Evolutionary conservation across 2,888 invertebrate genomes (phyloP).

Genomic region (Xestia ashworthii): DNA sequence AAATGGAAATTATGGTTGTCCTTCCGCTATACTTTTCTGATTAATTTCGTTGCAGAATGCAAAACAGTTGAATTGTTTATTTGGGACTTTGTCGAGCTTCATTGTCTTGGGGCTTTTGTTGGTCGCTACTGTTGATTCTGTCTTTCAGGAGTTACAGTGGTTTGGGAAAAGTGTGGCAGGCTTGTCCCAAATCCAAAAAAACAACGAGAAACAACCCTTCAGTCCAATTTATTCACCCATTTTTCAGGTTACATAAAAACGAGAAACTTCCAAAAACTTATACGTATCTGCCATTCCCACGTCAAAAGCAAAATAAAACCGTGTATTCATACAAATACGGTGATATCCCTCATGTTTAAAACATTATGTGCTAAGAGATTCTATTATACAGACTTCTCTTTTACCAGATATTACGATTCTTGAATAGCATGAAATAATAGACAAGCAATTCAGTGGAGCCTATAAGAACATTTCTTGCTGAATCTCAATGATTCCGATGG

Average conservation of each 20-base stretch:
- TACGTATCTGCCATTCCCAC: conserved; percentile 42
- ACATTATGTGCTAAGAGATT: conserved; percentile 50
- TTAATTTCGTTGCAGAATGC: too few species aligned
- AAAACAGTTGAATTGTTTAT: too few species aligned
- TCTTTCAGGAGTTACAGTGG: too few species aligned
- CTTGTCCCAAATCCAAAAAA: background rate
- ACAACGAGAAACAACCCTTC: background rate
- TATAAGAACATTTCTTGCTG: conserved; percentile 53
- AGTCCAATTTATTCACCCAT: background rate
- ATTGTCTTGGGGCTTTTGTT: too few species aligned
- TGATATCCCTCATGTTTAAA: conserved; percentile 52
- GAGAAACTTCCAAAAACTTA: conserved; percentile 6
- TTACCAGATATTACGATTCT: conserved; percentile 46
- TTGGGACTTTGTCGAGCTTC: background rate
- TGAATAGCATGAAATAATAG: conserved; percentile 46
- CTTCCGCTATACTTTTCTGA: too few species aligned
- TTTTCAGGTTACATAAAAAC: conserved; percentile 2
- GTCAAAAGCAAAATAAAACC: conserved; percentile 45
- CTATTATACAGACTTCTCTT: conserved; percentile 35
- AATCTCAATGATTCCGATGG: conserved; percentile 51
- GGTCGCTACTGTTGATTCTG: too few species aligned
- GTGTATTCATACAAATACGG: conserved; percentile 40
- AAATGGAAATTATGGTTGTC: too few species aligned
- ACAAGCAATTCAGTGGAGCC: conserved; percentile 40
- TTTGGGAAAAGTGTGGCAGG: too few species aligned